These are phyloP conservation scores for Rhabdornis inornatus DNA, from an alignment of 2,113 vertebrate genomes.

Conservation along the genomic window DNA sequence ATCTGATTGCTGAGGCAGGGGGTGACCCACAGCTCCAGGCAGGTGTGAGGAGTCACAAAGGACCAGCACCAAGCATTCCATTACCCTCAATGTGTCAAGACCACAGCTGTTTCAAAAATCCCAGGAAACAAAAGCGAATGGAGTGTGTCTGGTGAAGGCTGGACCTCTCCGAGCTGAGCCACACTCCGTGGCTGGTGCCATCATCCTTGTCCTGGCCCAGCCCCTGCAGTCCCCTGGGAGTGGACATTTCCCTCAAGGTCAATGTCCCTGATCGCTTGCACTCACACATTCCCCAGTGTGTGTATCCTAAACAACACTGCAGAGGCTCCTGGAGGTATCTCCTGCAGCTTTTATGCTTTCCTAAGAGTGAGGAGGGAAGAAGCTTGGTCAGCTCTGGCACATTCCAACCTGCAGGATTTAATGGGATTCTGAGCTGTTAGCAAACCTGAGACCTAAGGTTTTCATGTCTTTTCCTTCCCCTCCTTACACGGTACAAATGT, in stretches of 20 bases:
- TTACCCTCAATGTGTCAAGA: neutral
- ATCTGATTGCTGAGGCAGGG: accelerated
- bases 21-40: neutral
- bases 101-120: neutral
- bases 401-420: neutral
- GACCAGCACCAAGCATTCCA: neutral
- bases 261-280: neutral
- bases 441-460: neutral
- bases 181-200: accelerated
- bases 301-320: neutral
- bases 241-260: neutral
- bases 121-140: neutral
- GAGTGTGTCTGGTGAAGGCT: neutral
- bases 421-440: neutral
- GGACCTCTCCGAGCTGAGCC: neutral
- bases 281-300: accelerated
- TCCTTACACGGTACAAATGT: neutral
- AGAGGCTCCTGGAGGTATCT: neutral
- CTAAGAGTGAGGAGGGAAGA: neutral
- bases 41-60: neutral
- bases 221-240: neutral
- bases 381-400: accelerated
- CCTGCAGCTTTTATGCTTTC: neutral
- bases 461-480: neutral
- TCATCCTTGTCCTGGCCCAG: accelerated